These are phyloP conservation scores for Mormyrus hasselquistii DNA, from an alignment of 2,797 vertebrate genomes.

Conservation along the genomic window DNA sequence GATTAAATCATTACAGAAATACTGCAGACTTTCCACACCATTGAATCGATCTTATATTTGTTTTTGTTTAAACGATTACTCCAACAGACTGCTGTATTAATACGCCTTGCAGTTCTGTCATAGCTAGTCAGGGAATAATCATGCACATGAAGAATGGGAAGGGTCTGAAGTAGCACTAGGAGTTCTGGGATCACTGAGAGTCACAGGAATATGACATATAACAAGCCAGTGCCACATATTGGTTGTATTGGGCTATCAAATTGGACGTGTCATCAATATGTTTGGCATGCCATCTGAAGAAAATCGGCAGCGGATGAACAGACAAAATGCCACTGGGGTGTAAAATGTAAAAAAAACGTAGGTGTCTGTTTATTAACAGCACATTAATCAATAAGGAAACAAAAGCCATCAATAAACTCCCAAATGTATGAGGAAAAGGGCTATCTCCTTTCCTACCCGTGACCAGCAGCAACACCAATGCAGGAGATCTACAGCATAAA, in stretches of 20 bases:
- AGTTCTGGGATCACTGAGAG: background rate
- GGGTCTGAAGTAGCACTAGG: background rate
- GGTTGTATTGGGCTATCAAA: background rate
- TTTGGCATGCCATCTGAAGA: background rate
- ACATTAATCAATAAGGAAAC: background rate
- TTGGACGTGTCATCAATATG: background rate
- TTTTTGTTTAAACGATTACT: background rate
- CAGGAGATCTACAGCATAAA: background rate
- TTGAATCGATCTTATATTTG: background rate
- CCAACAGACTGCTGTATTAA: background rate
- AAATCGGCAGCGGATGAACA: background rate
- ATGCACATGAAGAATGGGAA: background rate
- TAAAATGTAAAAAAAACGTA: background rate
- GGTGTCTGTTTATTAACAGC: background rate
- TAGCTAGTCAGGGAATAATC: background rate
- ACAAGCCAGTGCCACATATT: background rate
- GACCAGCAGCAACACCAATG: too few species aligned
- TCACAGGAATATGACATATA: background rate
- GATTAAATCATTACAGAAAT: constrained; percentile 2
- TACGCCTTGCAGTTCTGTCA: background rate
- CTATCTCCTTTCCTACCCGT: background rate
- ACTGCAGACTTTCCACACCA: background rate
- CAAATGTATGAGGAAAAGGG: background rate
- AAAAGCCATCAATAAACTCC: background rate
- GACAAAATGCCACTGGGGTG: background rate